Percentiles rank a stretch among this genome's conserved stretches.
These are phyloP conservation scores for Catocala sponsa DNA, from an alignment of 2,888 invertebrate genomes.

Conservation along the genomic window DNA sequence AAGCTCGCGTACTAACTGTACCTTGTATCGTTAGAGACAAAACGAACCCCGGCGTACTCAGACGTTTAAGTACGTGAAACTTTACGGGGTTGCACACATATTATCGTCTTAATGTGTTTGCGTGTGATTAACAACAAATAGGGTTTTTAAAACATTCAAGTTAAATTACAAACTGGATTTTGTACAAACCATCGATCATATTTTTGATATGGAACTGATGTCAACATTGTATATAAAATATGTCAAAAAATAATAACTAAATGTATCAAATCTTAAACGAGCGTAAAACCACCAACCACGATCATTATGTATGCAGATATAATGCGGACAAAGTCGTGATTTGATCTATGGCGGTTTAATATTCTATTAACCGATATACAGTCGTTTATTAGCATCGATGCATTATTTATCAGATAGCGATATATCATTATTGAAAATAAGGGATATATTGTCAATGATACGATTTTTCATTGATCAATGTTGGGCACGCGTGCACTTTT, in stretches of 20 bases:
- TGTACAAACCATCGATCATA: too few species aligned
- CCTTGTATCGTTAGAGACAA: conserved; percentile 43
- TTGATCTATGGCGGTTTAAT: conserved; percentile 77
- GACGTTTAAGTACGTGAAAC: conserved; percentile 49
- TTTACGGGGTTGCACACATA: conserved; percentile 30
- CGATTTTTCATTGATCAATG: conserved; percentile 77
- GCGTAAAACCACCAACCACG: conserved; percentile 69
- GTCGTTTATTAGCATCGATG: conserved; percentile 48
- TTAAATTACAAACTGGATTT: too few species aligned
- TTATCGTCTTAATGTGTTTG: conserved; percentile 17
- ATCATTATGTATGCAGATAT: conserved; percentile 72
- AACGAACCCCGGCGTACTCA: conserved; percentile 37
- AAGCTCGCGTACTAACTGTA: conserved; percentile 45
- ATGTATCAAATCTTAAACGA: conserved; percentile 43
- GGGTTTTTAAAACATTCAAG: not conserved
- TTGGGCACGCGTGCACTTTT: conserved; percentile 76
- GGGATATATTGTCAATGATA: conserved; percentile 74
- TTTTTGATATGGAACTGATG: too few species aligned
- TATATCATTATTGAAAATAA: conserved; percentile 76
- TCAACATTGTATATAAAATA: conserved; percentile 7
- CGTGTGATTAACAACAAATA: conserved; percentile 11
- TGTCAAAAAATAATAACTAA: conserved; percentile 44
- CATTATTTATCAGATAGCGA: conserved; percentile 61
- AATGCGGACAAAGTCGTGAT: conserved; percentile 63
- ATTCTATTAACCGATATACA: conserved; percentile 76